Base-by-base conservation (phyloP, 2,113 vertebrate species). In the Ceyx margarethae region DNA sequence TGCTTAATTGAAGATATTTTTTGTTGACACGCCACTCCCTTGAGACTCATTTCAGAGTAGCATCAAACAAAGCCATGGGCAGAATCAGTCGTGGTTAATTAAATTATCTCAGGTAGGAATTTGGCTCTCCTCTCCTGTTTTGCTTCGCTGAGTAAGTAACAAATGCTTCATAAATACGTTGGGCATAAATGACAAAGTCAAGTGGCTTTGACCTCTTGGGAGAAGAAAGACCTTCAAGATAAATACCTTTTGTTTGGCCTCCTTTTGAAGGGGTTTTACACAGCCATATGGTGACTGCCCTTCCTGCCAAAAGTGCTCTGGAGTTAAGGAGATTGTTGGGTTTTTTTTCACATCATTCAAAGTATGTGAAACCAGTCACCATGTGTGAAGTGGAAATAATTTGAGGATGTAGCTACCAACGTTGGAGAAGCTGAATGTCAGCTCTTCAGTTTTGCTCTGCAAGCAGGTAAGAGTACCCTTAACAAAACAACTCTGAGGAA, bases 231-330 rank as follows among this genome's bases (percentile, higher is more conserved):
- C 33, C 46, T 92, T 74, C 21, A 40, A 85, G 40, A 19, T 42
- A 71, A 90, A 72, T 54, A 66, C n/a, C 81, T 91, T 93, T 93
- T 89, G 46, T 74, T 33, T 77, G 51, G 51, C 29, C 64, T 80
- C 48, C 54, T 85, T 92, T 84, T 62, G 29, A 91, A 40, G 35
- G 15, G 26, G 50, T 35, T 84, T 75, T 86, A 78, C 0, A 0
- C 11, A 76, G 45, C 74, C 86, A 42, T 66, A 66, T 76, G 71
- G 83, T 81, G 54, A 79, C 15, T 0, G 0, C 51, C 42, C 56
- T 68, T 77, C 58, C 23, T 85, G 67, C 51, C 58, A 76, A 40
- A 94, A 92, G 42, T 40, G 31, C 31, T 86, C 72, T 72, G 13
- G 6, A 65, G 62, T 3, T 1, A 45, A 89, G 3, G 7, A 69